phyloP scores from a whole-genome alignment of 2,797 vertebrate genomes.

The Sparus aurata region DNA sequence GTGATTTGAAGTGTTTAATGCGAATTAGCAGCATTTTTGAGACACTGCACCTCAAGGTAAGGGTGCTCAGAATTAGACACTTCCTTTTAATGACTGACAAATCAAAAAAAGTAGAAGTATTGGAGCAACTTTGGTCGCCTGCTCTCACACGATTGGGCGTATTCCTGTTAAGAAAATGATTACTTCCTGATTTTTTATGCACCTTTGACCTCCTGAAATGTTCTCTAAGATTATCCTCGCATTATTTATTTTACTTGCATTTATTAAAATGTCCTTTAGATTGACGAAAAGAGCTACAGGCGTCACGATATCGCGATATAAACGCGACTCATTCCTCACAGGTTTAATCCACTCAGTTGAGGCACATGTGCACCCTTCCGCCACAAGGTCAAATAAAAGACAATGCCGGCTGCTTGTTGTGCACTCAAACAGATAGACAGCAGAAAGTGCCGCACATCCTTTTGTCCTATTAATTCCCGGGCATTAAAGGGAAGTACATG shows the following conservation, averaged over 20 bases:
- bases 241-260: conserved; percentile 11
- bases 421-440: conserved; percentile 64
- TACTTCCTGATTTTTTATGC: background rate
- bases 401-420: conserved; percentile 63
- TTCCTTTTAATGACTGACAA: background rate
- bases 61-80: no score
- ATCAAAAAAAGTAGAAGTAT: background rate
- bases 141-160: background rate
- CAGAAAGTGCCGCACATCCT: conserved; percentile 46
- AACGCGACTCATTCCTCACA: conserved; percentile 39
- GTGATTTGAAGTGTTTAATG: background rate
- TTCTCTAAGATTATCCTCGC: background rate
- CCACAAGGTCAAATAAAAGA: conserved; percentile 75
- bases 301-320: conserved; percentile 7
- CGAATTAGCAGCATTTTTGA: background rate
- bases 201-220: background rate
- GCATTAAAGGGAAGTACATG: conserved; percentile 80
- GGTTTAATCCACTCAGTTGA: conserved; percentile 39
- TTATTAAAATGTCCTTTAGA: conserved; percentile 11
- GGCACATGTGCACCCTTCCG: conserved; percentile 19
- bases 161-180: background rate
- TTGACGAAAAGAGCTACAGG: conserved; percentile 12
- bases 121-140: background rate
- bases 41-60: background rate
- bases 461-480: conserved; percentile 80